These are phyloP conservation scores for Megalops atlanticus DNA, from an alignment of 2,113 vertebrate genomes.

Conservation along the genomic window DNA sequence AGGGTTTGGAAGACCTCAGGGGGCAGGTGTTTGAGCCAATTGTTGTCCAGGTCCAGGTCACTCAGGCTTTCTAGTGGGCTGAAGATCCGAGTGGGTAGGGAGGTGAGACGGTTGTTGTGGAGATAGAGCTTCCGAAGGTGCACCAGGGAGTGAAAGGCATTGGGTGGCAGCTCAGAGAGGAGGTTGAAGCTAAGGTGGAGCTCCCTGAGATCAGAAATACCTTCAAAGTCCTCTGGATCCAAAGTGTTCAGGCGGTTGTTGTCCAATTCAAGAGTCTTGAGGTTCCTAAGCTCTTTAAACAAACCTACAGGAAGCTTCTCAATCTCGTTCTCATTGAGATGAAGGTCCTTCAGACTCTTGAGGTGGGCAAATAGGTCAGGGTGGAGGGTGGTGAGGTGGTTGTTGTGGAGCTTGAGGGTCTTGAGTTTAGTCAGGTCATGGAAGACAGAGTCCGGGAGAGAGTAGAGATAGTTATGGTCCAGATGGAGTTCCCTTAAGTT, in stretches of 20 bases:
- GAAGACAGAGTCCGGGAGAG: conserved; percentile 46
- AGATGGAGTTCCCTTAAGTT: conserved; percentile 54
- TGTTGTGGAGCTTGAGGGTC: conserved; percentile 50
- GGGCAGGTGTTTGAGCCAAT: conserved; percentile 45
- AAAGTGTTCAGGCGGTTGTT: conserved; percentile 45
- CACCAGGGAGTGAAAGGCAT: conserved; percentile 39
- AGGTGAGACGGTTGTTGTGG: conserved; percentile 51
- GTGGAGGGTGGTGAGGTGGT: conserved; percentile 43
- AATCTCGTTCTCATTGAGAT: conserved; percentile 51
- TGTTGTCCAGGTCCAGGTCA: conserved; percentile 61
- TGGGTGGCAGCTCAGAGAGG: conserved; percentile 36
- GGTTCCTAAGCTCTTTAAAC: conserved; percentile 41
- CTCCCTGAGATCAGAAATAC: conserved; percentile 43
- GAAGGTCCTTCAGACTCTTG: conserved; percentile 44
- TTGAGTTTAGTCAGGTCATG: conserved; percentile 34
- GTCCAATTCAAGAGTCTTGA: conserved; percentile 48
- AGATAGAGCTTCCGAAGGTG: conserved; percentile 54
- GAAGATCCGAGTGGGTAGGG: conserved; percentile 46
- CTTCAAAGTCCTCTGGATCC: conserved; percentile 32
- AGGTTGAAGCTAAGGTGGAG: conserved; percentile 56
- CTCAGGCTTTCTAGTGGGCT: conserved; percentile 34
- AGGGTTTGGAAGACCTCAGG: conserved; percentile 49
- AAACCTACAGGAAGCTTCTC: conserved; percentile 34
- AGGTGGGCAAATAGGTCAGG: conserved; percentile 48
- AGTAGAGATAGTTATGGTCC: conserved; percentile 50